Evolutionary conservation across 2,113 vertebrate genomes (phyloP).

Genomic region (Stercorarius parasiticus): DNA sequence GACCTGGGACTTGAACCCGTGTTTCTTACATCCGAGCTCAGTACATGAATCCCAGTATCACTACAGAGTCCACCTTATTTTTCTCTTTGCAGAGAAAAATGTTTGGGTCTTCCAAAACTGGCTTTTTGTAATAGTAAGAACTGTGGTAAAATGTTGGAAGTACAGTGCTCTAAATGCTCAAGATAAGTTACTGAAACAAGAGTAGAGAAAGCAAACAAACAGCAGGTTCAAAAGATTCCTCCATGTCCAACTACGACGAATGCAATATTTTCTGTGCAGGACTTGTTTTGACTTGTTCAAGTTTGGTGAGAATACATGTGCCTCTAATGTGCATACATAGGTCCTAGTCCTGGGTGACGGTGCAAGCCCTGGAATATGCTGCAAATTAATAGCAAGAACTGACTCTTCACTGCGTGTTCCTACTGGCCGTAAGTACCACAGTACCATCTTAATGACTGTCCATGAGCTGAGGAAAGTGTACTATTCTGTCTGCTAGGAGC

Average conservation of each 20-base stretch:
- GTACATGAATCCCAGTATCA: neutral
- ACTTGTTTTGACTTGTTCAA: neutral
- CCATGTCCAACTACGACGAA: rapidly evolving
- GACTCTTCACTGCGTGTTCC: neutral
- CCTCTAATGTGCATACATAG: neutral
- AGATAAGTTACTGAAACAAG: neutral
- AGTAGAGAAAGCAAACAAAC: neutral
- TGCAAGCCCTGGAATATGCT: neutral
- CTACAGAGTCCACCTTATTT: neutral
- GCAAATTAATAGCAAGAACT: neutral
- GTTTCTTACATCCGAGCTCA: neutral
- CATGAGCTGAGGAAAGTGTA: neutral
- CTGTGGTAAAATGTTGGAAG: neutral
- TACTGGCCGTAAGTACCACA: neutral
- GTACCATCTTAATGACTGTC: neutral
- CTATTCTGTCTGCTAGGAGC: neutral
- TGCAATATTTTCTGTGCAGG: neutral
- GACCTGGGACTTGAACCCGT: neutral
- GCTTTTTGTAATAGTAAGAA: neutral
- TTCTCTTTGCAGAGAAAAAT: neutral
- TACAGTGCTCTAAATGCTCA: neutral
- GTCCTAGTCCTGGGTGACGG: neutral
- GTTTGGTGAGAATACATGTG: neutral
- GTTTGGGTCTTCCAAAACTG: neutral
- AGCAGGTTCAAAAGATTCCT: neutral